These are phyloP conservation scores for Borostomias antarcticus DNA, from an alignment of 2,797 vertebrate genomes.

Conservation along the genomic window DNA sequence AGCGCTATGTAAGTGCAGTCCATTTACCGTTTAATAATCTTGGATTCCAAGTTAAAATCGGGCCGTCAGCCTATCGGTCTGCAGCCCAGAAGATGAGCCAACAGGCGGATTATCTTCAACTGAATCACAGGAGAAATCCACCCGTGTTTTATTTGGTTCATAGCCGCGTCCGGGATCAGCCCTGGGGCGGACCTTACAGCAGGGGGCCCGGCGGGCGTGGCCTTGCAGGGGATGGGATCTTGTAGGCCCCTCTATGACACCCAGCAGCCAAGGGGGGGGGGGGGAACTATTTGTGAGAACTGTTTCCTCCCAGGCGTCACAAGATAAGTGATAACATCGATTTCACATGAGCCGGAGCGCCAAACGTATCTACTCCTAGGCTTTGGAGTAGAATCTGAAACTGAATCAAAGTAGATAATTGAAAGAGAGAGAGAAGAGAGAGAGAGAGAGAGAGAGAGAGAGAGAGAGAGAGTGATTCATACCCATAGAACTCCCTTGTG, in stretches of 20 bases:
- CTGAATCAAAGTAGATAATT: background rate
- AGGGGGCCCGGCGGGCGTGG: background rate
- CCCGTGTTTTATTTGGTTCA: no score
- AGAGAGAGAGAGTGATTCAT: no score
- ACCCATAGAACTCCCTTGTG: no score
- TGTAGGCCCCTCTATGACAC: constrained; percentile 13
- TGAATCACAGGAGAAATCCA: no score
- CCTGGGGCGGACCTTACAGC: no score
- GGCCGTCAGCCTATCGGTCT: no score
- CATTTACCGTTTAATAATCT: no score
- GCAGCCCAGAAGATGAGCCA: no score
- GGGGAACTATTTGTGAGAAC: constrained; percentile 34
- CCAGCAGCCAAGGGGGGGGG: constrained; percentile 27
- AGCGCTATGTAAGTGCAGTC: no score
- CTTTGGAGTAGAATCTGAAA: background rate
- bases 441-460: background rate
- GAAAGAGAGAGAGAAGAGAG: background rate
- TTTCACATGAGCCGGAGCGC: constrained; percentile 3
- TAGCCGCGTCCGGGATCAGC: no score
- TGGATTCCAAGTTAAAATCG: no score
- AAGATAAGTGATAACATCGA: constrained; percentile 31
- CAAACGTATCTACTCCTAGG: background rate
- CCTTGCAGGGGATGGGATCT: constrained; percentile 8
- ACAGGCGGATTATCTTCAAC: no score
- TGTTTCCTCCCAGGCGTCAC: constrained; percentile 33